A percentile compares a stretch with the other conserved stretches of the same genome.
Evolutionary conservation across 35 echinoderm and acorn worm genomes (phyloP).

Genomic region (Stichopus chloronotus): DNA sequence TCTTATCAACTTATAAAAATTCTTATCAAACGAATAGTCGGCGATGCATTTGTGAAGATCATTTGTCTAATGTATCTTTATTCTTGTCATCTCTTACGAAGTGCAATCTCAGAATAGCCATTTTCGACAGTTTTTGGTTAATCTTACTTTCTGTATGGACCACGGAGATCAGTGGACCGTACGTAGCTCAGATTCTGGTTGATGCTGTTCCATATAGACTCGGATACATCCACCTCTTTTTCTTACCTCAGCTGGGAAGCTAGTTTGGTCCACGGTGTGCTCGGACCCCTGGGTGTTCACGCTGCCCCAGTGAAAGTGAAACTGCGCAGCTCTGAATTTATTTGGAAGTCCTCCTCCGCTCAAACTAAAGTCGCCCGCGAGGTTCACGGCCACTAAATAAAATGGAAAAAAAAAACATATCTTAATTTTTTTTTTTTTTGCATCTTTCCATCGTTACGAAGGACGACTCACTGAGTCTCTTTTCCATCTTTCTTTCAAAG

Average conservation of each 20-base stretch:
- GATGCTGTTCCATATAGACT: not conserved
- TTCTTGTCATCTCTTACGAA: not conserved
- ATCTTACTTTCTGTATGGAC: not conserved
- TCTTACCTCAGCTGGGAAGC: slow-evolving; percentile 76
- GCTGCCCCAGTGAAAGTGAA: slow-evolving; percentile 83
- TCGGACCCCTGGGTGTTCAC: slow-evolving; percentile 60
- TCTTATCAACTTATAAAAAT: too few species aligned
- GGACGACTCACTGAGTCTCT: not conserved
- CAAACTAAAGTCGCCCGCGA: slow-evolving; percentile 39
- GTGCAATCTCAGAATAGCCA: not conserved
- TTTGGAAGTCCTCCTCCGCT: slow-evolving; percentile 61
- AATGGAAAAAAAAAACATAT: not conserved
- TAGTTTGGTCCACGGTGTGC: slow-evolving; percentile 55
- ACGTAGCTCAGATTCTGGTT: not conserved
- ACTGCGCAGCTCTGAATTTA: slow-evolving; percentile 63
- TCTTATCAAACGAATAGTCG: too few species aligned
- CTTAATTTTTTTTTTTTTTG: not conserved
- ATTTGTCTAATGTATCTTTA: not conserved
- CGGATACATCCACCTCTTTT: not conserved
- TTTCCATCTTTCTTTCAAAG: not conserved
- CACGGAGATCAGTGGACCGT: not conserved
- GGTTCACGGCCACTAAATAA: not conserved
- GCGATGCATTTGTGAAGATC: too few species aligned
- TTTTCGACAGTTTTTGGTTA: not conserved
- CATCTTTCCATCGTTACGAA: not conserved